Evolutionary conservation across 2,797 vertebrate genomes (phyloP).

Genomic region (Poecilia picta): DNA sequence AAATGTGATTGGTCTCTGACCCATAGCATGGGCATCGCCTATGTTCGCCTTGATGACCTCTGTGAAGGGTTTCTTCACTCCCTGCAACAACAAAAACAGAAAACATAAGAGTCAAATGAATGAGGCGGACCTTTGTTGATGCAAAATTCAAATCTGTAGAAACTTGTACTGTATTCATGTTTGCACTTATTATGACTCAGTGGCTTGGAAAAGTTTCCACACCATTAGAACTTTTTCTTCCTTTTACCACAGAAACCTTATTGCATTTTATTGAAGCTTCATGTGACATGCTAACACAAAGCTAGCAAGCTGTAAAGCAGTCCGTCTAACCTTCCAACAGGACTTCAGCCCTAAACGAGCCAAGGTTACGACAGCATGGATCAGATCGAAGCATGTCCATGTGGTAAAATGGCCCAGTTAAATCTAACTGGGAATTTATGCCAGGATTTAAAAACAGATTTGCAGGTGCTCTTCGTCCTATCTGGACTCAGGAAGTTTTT

Average conservation of each 20-base stretch:
- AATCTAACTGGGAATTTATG: neutral
- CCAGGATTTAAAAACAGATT: neutral
- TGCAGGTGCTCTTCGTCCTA: neutral
- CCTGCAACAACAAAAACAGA: slow-evolving; percentile 70
- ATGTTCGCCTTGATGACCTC: slow-evolving; percentile 91
- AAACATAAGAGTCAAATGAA: neutral
- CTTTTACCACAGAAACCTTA: neutral
- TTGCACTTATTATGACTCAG: neutral
- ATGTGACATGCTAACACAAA: neutral
- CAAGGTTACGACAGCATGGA: too few relatives aligned
- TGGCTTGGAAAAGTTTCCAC: neutral
- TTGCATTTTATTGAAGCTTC: neutral
- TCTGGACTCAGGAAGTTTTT: neutral
- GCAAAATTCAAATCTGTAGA: neutral
- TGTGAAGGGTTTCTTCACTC: slow-evolving; percentile 88
- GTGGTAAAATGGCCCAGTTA: too few relatives aligned
- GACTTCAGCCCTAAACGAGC: too few relatives aligned
- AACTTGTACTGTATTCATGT: neutral
- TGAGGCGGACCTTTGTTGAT: neutral
- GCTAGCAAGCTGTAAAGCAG: neutral
- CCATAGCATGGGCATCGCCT: slow-evolving; percentile 92
- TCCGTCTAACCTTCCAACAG: neutral
- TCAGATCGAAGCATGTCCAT: too few relatives aligned
- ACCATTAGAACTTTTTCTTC: neutral
- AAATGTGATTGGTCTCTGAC: slow-evolving; percentile 93